Conservation (phyloP, 2,888 invertebrate genomes). For the Euzetes globulus region DNA sequence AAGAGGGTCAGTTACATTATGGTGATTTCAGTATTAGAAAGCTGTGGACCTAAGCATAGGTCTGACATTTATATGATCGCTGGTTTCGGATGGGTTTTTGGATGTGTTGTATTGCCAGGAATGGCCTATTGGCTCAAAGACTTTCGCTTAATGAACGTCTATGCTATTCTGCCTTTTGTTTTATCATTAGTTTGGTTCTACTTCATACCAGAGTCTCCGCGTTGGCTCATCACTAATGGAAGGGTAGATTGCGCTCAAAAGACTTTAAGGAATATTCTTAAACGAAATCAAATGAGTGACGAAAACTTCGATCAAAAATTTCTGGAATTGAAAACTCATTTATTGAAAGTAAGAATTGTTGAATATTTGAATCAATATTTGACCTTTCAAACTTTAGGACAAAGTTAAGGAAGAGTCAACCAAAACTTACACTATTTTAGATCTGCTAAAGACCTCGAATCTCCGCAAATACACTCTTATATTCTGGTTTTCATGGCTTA, state of each 20-base stretch:
- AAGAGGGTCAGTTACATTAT: too few relatives aligned
- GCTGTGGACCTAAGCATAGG: constrained; percentile 26
- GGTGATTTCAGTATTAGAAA: neutral
- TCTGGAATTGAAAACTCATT: neutral
- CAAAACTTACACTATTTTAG: constrained; percentile 21
- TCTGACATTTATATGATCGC: constrained; percentile 22
- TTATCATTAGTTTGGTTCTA: constrained; percentile 26
- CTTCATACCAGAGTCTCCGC: constrained; percentile 33
- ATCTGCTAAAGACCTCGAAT: constrained; percentile 16
- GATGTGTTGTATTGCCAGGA: constrained; percentile 29
- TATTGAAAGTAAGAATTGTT: neutral
- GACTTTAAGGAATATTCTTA: constrained; percentile 14
- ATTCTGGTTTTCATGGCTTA: constrained; percentile 53
- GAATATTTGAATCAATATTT: neutral
- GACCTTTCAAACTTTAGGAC: neutral
- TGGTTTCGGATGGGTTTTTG: constrained; percentile 33
- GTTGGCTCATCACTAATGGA: constrained; percentile 33
- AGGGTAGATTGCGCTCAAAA: neutral
- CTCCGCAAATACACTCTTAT: constrained; percentile 33
- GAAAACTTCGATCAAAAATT: constrained; percentile 25
- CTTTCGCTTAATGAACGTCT: constrained; percentile 8
- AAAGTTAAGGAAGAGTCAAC: neutral
- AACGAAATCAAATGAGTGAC: constrained; percentile 1
- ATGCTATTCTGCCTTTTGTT: neutral
- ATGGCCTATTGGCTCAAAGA: constrained; percentile 24